phyloP scores from a whole-genome alignment of 2,797 vertebrate genomes.

The Adrianichthys oophorus region DNA sequence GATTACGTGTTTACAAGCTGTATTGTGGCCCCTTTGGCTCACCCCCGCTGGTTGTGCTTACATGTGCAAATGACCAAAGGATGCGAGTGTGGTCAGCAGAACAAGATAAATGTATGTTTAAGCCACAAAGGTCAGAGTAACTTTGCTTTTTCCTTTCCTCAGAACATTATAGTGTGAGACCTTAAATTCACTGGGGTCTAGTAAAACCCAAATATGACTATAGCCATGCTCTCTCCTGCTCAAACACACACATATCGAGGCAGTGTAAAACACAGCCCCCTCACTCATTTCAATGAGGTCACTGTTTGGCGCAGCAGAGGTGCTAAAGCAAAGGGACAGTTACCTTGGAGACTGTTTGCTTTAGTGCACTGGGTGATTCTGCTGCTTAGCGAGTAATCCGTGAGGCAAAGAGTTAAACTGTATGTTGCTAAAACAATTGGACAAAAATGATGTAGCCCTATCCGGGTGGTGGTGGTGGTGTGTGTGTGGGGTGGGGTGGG shows the following conservation, averaged over 20 bases:
- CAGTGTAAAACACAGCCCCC: constrained; percentile 8
- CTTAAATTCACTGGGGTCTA: not conserved
- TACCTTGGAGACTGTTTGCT: constrained; percentile 29
- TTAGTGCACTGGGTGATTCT: constrained; percentile 5
- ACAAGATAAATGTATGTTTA: not conserved
- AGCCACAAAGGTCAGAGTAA: not conserved
- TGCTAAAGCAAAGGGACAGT: constrained; percentile 8
- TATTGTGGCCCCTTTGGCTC: not conserved
- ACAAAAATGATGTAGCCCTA: not conserved
- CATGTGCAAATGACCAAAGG: not conserved
- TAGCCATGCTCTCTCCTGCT: constrained; percentile 3
- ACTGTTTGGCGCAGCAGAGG: constrained; percentile 4
- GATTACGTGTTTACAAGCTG: not conserved
- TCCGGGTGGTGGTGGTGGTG: no score
- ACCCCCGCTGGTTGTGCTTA: not conserved
- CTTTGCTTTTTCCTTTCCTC: not conserved
- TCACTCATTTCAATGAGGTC: constrained; percentile 32
- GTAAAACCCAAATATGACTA: constrained; percentile 8
- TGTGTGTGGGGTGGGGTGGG: no score
- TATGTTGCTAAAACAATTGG: not conserved
- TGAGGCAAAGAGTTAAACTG: not conserved
- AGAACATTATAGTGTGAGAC: not conserved
- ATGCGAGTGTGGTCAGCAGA: not conserved
- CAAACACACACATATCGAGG: constrained; percentile 15
- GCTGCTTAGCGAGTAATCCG: constrained; percentile 5